Evolutionary conservation across 2,888 invertebrate genomes (phyloP).

Genomic region (Drosophila meridionalis): DNA sequence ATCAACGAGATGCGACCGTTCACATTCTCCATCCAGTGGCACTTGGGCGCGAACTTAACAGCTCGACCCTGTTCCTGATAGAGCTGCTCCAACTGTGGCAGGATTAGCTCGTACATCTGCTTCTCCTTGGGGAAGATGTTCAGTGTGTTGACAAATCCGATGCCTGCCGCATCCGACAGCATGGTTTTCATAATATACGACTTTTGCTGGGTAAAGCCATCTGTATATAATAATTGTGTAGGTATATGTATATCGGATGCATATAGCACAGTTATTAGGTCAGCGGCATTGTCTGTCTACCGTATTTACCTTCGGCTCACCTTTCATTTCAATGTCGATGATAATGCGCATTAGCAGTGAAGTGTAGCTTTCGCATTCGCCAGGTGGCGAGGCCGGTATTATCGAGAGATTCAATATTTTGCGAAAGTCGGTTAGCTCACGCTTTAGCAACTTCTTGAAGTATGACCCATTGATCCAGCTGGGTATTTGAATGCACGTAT

Average conservation of each 20-base stretch:
- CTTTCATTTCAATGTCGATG: constrained; percentile 82
- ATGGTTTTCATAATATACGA: constrained; percentile 82
- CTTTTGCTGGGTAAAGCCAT: constrained; percentile 76
- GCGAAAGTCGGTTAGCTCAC: constrained; percentile 71
- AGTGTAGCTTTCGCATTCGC: constrained; percentile 83
- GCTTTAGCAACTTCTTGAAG: constrained; percentile 76
- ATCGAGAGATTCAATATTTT: constrained; percentile 76
- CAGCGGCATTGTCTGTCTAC: constrained; percentile 20
- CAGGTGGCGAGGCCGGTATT: constrained; percentile 80
- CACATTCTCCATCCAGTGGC: constrained; percentile 74
- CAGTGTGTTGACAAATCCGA: constrained; percentile 74
- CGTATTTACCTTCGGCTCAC: constrained; percentile 63
- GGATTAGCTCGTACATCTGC: constrained; percentile 79
- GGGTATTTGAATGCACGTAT: constrained; percentile 67
- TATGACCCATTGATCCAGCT: constrained; percentile 79
- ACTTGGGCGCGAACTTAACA: constrained; percentile 80
- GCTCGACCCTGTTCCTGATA: constrained; percentile 70
- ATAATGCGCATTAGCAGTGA: constrained; percentile 81
- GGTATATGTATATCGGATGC: neutral
- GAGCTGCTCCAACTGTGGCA: constrained; percentile 80
- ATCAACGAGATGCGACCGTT: constrained; percentile 77
- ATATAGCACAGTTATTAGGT: constrained; percentile 24
- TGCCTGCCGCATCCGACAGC: constrained; percentile 73
- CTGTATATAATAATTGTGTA: constrained; percentile 40
- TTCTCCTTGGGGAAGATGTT: constrained; percentile 83